Base-by-base conservation (phyloP, 2,113 vertebrate genomes). In the Stegastes partitus region DNA sequence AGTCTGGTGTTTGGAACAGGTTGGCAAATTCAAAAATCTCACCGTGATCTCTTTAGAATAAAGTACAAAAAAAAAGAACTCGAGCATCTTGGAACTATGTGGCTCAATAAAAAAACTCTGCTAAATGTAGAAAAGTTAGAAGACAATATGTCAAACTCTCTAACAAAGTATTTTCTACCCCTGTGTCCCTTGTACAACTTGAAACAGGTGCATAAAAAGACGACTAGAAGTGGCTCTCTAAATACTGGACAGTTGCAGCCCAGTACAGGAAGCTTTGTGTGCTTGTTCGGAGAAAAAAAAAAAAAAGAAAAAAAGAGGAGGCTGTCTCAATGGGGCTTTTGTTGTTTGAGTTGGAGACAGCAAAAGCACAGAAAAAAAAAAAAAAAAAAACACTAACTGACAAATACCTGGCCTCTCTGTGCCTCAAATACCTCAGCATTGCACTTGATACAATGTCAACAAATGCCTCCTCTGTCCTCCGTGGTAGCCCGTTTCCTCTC, bases 271-370 rank as follows among this genome's bases (percentile, higher is more conserved):
- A 93, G 96, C 95, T 95, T 96, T 96, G 96, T 96, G 95, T 95
- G 87, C 88, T 95, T 93, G 91, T 94, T 92, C 91, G 82, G 91
- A 92, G 89, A 0, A 28, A 66, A 45, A 65, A 26, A 64, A 34
- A 21, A 66, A 84, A 90, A 47, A 54, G 55, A 91, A 92, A 77
- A 70, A 93, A n/a, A n/a, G n/a, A 91, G 87, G 91, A 92, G 92
- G 79, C 86, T 42, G 88, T 87, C 91, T 98, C 95, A 98, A 97
- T 96, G 95, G 94, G 90, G 94, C 95, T 96, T 98, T 98, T 98
- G 97, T 97, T 97, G 93, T 87, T 87, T 82, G 79, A 92, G 93
- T 89, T 94, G 84, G 83, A 82, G 92, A 95, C 82, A 82, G 88
- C 84, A 84, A 87, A 91, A 87, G 87, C 86, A 90, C 87, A 86